A percentile compares a stretch with the other conserved stretches of the same genome.
Conservation (phyloP, 2,797 vertebrate genomes). For the Garrulus glandarius region DNA sequence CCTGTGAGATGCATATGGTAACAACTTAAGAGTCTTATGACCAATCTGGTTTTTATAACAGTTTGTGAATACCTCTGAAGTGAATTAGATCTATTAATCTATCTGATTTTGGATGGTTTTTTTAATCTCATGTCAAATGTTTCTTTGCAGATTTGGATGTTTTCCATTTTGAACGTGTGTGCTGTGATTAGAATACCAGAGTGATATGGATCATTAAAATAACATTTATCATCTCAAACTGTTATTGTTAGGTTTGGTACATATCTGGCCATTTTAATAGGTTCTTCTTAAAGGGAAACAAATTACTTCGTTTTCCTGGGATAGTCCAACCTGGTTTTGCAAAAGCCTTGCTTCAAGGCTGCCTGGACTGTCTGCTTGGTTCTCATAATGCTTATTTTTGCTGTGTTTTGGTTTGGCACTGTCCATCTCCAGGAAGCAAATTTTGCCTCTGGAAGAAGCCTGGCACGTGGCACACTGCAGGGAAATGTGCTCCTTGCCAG, state of each 20-base stretch:
- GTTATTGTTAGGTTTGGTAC: not conserved
- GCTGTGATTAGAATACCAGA: not conserved
- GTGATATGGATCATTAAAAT: conserved; percentile 10
- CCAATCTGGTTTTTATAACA: conserved; percentile 22
- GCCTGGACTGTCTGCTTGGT: not conserved
- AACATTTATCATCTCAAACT: not conserved
- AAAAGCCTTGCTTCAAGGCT: not conserved
- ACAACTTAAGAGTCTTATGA: not conserved
- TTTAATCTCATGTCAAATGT: not conserved
- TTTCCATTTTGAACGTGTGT: not conserved
- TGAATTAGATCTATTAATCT: conserved; percentile 34
- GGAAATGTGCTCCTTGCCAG: not conserved
- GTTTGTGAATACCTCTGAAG: conserved; percentile 32
- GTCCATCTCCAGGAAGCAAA: not conserved
- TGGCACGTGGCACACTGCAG: not conserved
- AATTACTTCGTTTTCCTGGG: not conserved
- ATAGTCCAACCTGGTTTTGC: not conserved
- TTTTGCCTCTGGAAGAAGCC: not conserved
- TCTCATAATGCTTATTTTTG: not conserved
- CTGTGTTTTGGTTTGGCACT: not conserved
- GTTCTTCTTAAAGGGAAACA: not conserved
- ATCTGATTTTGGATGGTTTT: not conserved
- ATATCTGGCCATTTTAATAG: not conserved
- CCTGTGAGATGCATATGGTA: conserved; percentile 42
- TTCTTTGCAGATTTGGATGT: not conserved